Evolutionary conservation across 2,888 invertebrate genomes (phyloP).

Genomic region (Lithophane socia): DNA sequence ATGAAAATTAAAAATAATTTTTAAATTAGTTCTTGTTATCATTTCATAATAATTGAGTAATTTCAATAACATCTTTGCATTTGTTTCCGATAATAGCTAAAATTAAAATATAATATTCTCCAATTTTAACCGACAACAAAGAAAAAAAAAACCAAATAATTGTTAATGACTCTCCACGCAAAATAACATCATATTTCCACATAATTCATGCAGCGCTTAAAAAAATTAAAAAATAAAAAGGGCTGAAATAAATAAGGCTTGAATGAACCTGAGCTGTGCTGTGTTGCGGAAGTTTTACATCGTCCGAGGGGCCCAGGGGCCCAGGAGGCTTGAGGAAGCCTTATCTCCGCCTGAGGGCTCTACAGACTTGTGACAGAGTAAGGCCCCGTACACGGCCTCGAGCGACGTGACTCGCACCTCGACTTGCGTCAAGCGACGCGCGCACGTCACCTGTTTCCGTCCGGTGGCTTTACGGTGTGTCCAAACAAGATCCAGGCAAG

Average conservation of each 20-base stretch:
- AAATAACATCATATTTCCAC: conserved; percentile 13
- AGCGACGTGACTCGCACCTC: background rate
- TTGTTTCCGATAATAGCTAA: too few relatives aligned
- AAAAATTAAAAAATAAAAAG: conserved; percentile 10
- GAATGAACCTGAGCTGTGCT: conserved; percentile 37
- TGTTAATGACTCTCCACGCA: background rate
- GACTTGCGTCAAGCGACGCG: background rate
- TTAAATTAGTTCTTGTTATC: too few relatives aligned
- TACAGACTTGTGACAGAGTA: conserved; percentile 40
- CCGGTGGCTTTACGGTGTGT: too few relatives aligned
- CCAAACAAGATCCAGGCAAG: too few relatives aligned
- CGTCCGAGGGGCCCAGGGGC: conserved; percentile 1
- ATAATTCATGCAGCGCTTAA: background rate
- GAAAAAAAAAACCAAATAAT: background rate
- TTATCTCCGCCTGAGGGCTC: conserved; percentile 56
- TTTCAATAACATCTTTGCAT: too few relatives aligned
- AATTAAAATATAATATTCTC: background rate
- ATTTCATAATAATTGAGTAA: too few relatives aligned
- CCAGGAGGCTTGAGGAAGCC: background rate
- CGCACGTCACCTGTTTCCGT: background rate
- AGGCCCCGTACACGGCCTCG: background rate
- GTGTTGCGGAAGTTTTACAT: conserved; percentile 50
- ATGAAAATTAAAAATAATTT: too few relatives aligned
- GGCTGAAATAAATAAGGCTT: conserved; percentile 22
- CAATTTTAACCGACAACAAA: background rate